These are phyloP conservation scores for Mesocentrotus franciscanus DNA, from an alignment of 53 echinoderm and acorn worm genomes.

Conservation along the genomic window DNA sequence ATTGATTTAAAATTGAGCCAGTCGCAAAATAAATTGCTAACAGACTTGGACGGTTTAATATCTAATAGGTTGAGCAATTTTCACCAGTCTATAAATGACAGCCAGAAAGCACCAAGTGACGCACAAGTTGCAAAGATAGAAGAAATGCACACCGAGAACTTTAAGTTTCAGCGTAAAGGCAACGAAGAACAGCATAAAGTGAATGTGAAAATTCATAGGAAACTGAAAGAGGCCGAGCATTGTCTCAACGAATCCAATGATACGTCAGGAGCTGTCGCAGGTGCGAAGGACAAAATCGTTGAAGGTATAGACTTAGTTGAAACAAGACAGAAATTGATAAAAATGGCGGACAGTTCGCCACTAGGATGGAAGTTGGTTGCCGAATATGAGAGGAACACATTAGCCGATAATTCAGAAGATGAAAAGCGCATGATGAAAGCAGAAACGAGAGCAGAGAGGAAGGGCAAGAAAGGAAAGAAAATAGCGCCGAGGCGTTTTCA, in stretches of 20 bases:
- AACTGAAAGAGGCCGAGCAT: neutral
- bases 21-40: too few species aligned
- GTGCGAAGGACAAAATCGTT: neutral
- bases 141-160: slow-evolving; percentile 40
- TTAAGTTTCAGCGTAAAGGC: slow-evolving; percentile 61
- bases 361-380: slow-evolving; percentile 42
- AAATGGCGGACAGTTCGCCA: slow-evolving; percentile 51
- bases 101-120: slow-evolving; percentile 41
- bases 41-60: neutral
- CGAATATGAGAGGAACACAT: slow-evolving; percentile 64
- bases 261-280: neutral
- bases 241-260: neutral
- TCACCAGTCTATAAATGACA: slow-evolving; percentile 28
- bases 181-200: slow-evolving; percentile 62
- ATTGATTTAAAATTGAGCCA: too few species aligned
- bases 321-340: slow-evolving; percentile 63
- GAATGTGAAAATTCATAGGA: slow-evolving; percentile 44
- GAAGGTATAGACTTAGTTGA: slow-evolving; percentile 20
- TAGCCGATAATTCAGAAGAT: slow-evolving; percentile 66
- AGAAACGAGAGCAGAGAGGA: slow-evolving; percentile 55
- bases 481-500: neutral
- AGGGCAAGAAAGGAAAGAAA: slow-evolving; percentile 21
- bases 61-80: slow-evolving; percentile 1
- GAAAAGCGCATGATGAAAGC: slow-evolving; percentile 64
- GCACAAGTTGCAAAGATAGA: slow-evolving; percentile 61